These are phyloP conservation scores for Bostrychus sinensis DNA, from an alignment of 2,113 vertebrate species.

Conservation along the genomic window DNA sequence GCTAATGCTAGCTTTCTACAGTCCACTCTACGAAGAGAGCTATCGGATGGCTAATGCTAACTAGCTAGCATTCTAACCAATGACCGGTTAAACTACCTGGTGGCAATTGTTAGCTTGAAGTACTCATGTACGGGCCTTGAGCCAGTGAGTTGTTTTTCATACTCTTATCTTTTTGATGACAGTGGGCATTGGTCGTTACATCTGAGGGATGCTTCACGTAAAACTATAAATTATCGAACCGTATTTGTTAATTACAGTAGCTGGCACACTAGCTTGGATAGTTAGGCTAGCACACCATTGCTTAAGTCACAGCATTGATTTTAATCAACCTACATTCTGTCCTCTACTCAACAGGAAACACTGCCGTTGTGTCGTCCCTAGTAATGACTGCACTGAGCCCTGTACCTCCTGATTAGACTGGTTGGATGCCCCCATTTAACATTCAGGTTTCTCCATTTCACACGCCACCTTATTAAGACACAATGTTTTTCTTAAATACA, in stretches of 20 bases:
- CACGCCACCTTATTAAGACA: slow-evolving; percentile 37
- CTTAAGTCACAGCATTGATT: slow-evolving; percentile 64
- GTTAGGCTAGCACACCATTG: slow-evolving; percentile 55
- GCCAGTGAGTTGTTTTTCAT: slow-evolving; percentile 39
- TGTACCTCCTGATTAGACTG: slow-evolving; percentile 80
- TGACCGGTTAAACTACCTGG: slow-evolving; percentile 44
- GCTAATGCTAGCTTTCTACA: slow-evolving; percentile 27
- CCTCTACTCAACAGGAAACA: slow-evolving; percentile 60
- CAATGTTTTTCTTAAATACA: not conserved
- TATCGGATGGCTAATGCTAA: slow-evolving; percentile 71
- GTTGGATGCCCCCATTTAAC: slow-evolving; percentile 81
- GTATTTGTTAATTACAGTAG: slow-evolving; percentile 4
- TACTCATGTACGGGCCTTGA: slow-evolving; percentile 54
- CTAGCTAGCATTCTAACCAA: slow-evolving; percentile 42
- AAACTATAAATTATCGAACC: slow-evolving; percentile 6
- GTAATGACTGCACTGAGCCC: slow-evolving; percentile 81
- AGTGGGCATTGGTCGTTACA: slow-evolving; percentile 4
- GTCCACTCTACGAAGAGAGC: slow-evolving; percentile 10
- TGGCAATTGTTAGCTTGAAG: slow-evolving; percentile 43
- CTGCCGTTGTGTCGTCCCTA: slow-evolving; percentile 65
- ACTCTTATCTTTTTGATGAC: slow-evolving; percentile 30
- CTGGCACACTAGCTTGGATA: slow-evolving; percentile 40
- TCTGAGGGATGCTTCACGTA: not conserved
- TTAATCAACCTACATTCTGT: slow-evolving; percentile 63
- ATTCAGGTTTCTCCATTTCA: slow-evolving; percentile 72